phyloP scores from a whole-genome alignment of 2,797 vertebrate species.

The Eulemur coronatus region DNA sequence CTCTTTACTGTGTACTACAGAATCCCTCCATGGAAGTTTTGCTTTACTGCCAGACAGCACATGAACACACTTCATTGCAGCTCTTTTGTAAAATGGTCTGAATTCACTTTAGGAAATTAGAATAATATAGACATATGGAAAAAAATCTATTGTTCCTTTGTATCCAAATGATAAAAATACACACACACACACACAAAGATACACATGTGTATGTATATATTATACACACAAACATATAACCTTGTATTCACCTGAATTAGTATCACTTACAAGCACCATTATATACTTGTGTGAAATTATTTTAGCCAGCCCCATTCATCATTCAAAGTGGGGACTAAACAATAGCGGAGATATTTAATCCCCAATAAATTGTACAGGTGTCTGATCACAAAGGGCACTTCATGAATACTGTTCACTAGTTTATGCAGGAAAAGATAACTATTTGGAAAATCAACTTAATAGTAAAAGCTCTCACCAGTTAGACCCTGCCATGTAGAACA shows the following conservation, averaged over 20 bases:
- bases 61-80: not conserved
- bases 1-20: not conserved
- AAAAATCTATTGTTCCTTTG: not conserved
- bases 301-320: not conserved
- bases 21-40: not conserved
- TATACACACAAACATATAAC: not conserved
- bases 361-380: not conserved
- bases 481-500: not conserved
- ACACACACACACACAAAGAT: not conserved
- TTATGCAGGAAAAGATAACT: not conserved
- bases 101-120: conserved; percentile 15
- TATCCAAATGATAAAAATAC: not conserved
- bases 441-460: not conserved
- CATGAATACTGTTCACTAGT: not conserved
- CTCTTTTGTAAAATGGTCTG: not conserved
- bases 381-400: not conserved
- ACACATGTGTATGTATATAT: not conserved
- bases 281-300: not conserved
- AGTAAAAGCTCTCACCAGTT: not conserved
- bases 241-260: not conserved
- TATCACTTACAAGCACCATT: not conserved
- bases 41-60: not conserved
- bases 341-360: not conserved
- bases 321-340: not conserved
- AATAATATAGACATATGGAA: not conserved